Evolutionary conservation across 2,113 vertebrate species (phyloP), one percentile per base, ranked within the genome.

Genomic region (Pelusios castaneus): DNA sequence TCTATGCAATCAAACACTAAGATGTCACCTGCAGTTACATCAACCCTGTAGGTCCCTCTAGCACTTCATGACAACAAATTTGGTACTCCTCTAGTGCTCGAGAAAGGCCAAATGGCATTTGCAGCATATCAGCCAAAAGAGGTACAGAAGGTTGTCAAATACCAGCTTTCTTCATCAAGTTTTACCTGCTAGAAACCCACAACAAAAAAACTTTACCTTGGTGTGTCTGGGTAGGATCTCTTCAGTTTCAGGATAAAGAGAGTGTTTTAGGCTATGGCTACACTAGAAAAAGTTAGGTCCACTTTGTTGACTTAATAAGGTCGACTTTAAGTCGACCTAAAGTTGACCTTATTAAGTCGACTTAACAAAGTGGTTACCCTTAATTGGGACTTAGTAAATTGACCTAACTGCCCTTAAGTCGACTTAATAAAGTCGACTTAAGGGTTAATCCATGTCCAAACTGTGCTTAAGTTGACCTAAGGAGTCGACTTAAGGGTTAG

Each of bases 1-100:
- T 96, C 96, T 95, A 94, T 87, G 70, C 92, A 87, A 38, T 84
- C 82, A 90, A 95, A 86, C 82, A 85, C 95, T 96, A 43, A 29
- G n/a, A 95, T 94, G 94, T 97, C 95, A 95, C 93, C 96, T 29
- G 31, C 0, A 14, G 63, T 95, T 97, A 95, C 94, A 89, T 96
- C 94, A 97, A 95, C 89, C 93, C 78, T 55, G 89, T 63, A 94
- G 96, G 97, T 94, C 89, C 95, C 95, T 94, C 85, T 95, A 83
- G 95, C 90, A 25, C 38, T 96, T 96, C 92, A 94, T 97, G 96
- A 94, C 94, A 95, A 97, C 94, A 95, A 94, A 91, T 91, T 79
- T 31, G 63, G 73, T 95, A 81, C 87, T 92, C 75, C 91, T 88
- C 94, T 96, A 89, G 86, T 96, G 63, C 34, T 17, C 13, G 31